Conservation (phyloP, 2,113 vertebrate genomes). For the Tetrao urogallus region DNA sequence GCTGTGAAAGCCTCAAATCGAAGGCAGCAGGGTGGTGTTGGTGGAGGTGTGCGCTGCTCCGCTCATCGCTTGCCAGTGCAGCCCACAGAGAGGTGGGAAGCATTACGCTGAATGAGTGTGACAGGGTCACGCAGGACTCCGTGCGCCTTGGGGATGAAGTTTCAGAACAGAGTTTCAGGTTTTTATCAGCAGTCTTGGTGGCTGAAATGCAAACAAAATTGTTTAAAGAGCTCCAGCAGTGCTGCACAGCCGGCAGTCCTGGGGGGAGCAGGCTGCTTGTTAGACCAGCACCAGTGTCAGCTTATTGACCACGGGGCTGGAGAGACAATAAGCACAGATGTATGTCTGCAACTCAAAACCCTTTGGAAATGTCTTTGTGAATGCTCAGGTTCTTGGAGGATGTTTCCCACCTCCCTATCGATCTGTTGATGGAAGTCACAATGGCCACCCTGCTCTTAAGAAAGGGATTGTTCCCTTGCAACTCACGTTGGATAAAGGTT, state of each 20-base stretch:
- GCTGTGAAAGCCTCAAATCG: background rate
- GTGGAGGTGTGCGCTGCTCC: background rate
- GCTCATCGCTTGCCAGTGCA: background rate
- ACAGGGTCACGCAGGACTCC: background rate
- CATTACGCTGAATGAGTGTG: background rate
- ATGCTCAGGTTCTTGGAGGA: background rate
- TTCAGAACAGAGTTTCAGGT: background rate
- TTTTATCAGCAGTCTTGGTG: conserved; percentile 15
- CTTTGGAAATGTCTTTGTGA: conserved; percentile 35
- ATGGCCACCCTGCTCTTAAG: background rate
- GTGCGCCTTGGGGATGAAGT: background rate
- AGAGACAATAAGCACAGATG: conserved; percentile 9
- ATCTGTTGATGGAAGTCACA: conserved; percentile 28
- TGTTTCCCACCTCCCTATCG: conserved; percentile 42
- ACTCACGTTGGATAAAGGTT: background rate
- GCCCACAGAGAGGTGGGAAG: background rate
- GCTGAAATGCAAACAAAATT: conserved; percentile 3
- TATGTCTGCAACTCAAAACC: background rate
- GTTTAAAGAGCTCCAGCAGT: conserved; percentile 17
- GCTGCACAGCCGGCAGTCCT: background rate
- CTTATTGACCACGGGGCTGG: conserved; percentile 30
- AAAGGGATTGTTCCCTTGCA: conserved; percentile 13
- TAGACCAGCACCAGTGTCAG: background rate
- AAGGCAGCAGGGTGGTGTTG: background rate
- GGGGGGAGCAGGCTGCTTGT: background rate